Evolutionary conservation across 2,113 vertebrate species (phyloP).

Genomic region (Burhinus bistriatus): DNA sequence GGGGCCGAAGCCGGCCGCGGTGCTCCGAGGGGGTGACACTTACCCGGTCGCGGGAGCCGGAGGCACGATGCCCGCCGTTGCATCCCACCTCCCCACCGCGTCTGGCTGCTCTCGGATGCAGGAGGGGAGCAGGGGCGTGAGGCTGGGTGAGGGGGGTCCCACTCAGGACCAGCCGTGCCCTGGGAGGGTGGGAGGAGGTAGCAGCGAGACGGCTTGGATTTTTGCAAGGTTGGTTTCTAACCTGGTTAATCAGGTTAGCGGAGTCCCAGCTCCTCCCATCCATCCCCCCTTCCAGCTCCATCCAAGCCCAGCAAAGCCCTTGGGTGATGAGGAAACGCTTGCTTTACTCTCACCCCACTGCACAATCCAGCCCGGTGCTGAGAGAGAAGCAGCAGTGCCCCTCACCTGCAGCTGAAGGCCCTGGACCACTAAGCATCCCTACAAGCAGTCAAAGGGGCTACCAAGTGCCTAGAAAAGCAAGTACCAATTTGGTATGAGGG

Average conservation of each 20-base stretch:
- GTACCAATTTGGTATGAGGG: neutral
- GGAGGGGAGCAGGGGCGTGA: neutral
- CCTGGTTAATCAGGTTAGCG: conserved; percentile 14
- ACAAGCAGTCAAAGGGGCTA: neutral
- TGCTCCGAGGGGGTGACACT: neutral
- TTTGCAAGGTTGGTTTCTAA: neutral
- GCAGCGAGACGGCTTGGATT: neutral
- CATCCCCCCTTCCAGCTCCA: neutral
- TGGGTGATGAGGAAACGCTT: neutral
- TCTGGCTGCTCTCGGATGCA: neutral
- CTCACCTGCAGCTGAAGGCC: neutral
- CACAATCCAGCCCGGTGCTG: neutral
- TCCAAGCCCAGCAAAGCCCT: neutral
- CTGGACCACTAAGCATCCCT: neutral
- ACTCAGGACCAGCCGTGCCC: neutral
- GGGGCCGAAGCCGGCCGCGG: fast-evolving
- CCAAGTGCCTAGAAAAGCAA: neutral
- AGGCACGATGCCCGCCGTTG: neutral
- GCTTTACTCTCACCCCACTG: neutral
- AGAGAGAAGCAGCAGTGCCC: neutral
- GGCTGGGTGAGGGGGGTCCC: neutral
- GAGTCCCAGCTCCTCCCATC: conserved; percentile 25
- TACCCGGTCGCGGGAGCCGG: neutral
- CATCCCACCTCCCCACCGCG: neutral
- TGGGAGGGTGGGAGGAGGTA: neutral